Conservation (phyloP, 2,113 vertebrate species). For the Platysternon megacephalum region DNA sequence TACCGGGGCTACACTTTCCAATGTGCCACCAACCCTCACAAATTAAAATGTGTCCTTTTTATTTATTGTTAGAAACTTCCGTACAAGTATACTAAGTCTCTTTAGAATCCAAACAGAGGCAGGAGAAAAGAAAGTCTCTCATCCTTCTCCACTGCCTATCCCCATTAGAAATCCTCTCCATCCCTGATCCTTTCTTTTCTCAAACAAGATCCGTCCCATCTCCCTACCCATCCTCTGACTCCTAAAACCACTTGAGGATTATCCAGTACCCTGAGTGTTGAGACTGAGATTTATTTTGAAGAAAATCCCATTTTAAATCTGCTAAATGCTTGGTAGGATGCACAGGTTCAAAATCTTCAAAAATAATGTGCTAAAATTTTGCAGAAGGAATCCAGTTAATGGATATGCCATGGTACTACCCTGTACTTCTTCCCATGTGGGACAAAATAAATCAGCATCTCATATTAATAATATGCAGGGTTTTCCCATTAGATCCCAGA, state of each 20-base stretch:
- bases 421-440: slow-evolving; percentile 57
- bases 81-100: background rate
- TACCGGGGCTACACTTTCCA: background rate
- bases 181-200: background rate
- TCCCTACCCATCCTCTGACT: background rate
- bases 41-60: background rate
- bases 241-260: slow-evolving; percentile 6
- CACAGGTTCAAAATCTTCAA: slow-evolving; percentile 55
- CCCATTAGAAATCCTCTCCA: background rate
- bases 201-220: background rate
- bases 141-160: background rate
- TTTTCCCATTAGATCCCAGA: slow-evolving; percentile 65
- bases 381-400: slow-evolving; percentile 62
- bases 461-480: slow-evolving; percentile 65
- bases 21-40: background rate
- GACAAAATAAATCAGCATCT: slow-evolving; percentile 66
- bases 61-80: slow-evolving; percentile 2
- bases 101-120: background rate
- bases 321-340: slow-evolving; percentile 39
- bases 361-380: slow-evolving; percentile 61
- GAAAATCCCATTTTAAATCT: slow-evolving; percentile 49
- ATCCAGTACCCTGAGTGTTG: background rate
- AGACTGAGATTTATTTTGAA: background rate
- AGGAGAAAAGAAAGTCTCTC: background rate
- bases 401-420: slow-evolving; percentile 52